phyloP scores from a whole-genome alignment of 2,113 vertebrate species.

The Eira barbara region DNA sequence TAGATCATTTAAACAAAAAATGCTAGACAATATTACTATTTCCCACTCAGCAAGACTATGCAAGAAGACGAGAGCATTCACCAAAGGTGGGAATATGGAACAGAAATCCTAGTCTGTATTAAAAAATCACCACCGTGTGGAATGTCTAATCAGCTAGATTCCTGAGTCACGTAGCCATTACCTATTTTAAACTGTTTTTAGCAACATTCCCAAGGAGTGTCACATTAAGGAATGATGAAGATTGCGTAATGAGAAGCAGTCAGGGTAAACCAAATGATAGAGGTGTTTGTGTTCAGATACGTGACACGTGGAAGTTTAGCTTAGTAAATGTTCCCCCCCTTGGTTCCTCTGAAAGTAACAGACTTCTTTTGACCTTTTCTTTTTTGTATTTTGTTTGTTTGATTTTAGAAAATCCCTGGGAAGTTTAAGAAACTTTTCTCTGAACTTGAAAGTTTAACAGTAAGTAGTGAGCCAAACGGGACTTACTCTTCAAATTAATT shows the following conservation, averaged over 20 bases:
- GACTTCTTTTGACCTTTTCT: not conserved
- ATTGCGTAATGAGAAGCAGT: not conserved
- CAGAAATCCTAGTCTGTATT: conserved; percentile 38
- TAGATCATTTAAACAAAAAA: not conserved
- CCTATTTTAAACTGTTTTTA: not conserved
- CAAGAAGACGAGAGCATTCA: not conserved
- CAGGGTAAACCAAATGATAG: not conserved
- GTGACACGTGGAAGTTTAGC: not conserved
- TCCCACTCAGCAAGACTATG: not conserved
- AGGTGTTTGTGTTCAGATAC: not conserved
- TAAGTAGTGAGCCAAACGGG: conserved; percentile 79
- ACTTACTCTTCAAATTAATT: not conserved
- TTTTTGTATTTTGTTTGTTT: not conserved
- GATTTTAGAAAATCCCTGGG: conserved; percentile 94
- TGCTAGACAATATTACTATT: not conserved
- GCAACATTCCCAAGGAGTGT: not conserved
- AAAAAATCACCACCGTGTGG: not conserved
- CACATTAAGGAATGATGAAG: not conserved
- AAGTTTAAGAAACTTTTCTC: conserved; percentile 98
- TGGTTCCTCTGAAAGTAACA: conserved; percentile 12
- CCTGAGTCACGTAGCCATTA: not conserved
- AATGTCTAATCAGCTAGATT: not conserved
- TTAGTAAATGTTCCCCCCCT: not conserved
- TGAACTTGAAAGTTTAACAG: conserved; percentile 96
- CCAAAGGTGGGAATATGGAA: not conserved